Evolutionary conservation across 2,113 vertebrate genomes (phyloP), one percentile per base, ranked within the genome.

Genomic region (Malaclemys terrapin): DNA sequence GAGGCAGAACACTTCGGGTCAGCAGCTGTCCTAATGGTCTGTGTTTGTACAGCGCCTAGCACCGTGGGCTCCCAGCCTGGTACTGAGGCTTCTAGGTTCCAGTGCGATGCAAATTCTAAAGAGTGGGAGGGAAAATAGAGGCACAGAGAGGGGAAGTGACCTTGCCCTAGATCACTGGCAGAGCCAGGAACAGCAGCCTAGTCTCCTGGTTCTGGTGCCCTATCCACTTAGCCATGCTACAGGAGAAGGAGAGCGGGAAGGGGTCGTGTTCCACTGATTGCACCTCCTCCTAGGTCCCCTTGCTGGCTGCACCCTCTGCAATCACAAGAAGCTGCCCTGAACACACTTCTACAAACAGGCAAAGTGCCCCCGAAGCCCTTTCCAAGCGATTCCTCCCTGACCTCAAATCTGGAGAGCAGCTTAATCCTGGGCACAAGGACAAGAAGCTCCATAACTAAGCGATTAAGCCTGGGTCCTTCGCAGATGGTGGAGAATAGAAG

Each of bases 391-490:
- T 83, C 16, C 81, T 83, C 38, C 54, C 54, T 35, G 84, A 91
- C 92, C 42, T 2, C 94, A 91, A 79, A 35, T 13, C 65, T 91
- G 65, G 5, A 6, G 69, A 52, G 65, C 2, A 2, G 82, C 89
- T 38, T 97, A 97, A 97, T 97, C 95, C 96, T 14, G 1, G 96
- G 83, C 95, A 96, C 89, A 56, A 96, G 96, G 90, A 76, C 47
- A 89, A 90, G 94, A 97, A 94, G 35, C 89, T 88, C 95, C 96
- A 89, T 91, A 97, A 96, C 96, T 35, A 97, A 95, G 27, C 13
- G 0, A 88, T 97, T 97, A 89, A 92, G 10, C 76, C 85, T 0
- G 4, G 54, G n/a, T 97, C 80, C 76, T 49, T 92, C 0, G 0
- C 84, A 89, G 91, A 69, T 92, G 88, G 87, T 84, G 0, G 2